phyloP scores from a whole-genome alignment of 2,113 vertebrate species.

The Dasyurus viverrinus region DNA sequence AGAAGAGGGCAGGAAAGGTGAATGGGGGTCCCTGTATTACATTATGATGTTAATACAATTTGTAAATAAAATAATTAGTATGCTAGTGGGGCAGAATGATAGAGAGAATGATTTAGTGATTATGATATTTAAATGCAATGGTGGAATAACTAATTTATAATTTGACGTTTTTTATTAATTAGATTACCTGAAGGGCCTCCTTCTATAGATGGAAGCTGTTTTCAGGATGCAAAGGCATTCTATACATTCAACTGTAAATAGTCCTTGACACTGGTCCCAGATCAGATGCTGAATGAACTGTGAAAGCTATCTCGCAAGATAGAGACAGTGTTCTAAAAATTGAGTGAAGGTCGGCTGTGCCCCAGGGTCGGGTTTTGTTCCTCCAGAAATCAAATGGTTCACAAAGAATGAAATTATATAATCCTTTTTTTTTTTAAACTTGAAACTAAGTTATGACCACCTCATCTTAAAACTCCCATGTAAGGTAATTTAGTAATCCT shows the following conservation, averaged over 20 bases:
- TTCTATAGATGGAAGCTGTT: neutral
- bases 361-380: too few relatives aligned
- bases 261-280: neutral
- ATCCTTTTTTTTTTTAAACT: too few relatives aligned
- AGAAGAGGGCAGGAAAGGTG: slow-evolving; percentile 66
- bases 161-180: neutral
- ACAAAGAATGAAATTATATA: too few relatives aligned
- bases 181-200: neutral
- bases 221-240: neutral
- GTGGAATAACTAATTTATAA: neutral
- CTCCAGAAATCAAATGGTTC: too few relatives aligned
- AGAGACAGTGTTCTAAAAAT: too few relatives aligned
- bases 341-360: too few relatives aligned
- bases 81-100: neutral
- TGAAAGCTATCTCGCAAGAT: too few relatives aligned
- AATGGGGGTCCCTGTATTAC: slow-evolving; percentile 58
- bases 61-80: slow-evolving; percentile 54
- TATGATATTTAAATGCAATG: slow-evolving; percentile 3
- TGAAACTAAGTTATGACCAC: too few relatives aligned
- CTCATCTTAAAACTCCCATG: too few relatives aligned
- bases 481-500: too few relatives aligned
- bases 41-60: neutral
- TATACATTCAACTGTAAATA: neutral
- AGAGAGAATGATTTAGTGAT: slow-evolving; percentile 6
- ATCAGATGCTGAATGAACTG: neutral